Conservation (phyloP, 2,113 vertebrate species). For the Muscicapa adusta region DNA sequence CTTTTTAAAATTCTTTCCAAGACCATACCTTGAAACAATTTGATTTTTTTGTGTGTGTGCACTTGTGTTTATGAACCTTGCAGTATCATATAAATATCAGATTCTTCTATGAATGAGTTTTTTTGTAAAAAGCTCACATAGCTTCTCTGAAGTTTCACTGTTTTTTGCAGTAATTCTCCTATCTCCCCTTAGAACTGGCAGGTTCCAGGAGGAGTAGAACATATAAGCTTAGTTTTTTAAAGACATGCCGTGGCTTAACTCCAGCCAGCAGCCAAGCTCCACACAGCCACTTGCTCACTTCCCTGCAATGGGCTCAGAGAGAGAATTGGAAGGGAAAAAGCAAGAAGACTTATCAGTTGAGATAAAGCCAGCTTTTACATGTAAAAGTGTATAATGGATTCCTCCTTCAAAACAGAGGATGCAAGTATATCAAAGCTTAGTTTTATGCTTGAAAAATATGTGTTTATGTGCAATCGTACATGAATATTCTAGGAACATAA, state of each 20-base stretch:
- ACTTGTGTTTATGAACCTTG: not conserved
- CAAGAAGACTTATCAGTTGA: not conserved
- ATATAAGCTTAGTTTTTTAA: not conserved
- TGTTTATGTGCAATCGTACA: not conserved
- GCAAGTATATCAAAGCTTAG: not conserved
- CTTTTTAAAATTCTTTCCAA: not conserved
- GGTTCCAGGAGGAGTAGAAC: not conserved
- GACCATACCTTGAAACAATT: not conserved
- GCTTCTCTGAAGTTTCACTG: not conserved
- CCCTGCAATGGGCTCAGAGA: rapidly evolving
- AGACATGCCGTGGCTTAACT: not conserved
- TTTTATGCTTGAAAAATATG: not conserved
- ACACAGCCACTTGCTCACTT: not conserved
- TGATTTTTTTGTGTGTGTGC: not conserved
- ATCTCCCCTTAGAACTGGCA: not conserved
- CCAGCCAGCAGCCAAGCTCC: not conserved
- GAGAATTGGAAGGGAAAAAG: rapidly evolving
- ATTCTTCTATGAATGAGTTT: not conserved
- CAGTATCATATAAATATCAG: no score
- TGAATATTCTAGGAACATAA: not conserved
- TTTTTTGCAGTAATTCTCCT: not conserved
- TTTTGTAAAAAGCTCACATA: not conserved
- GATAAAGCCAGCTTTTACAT: not conserved
- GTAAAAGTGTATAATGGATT: not conserved
- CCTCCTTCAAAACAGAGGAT: not conserved